phyloP scores from a whole-genome alignment of 2,888 invertebrate species.

The Siphlonurus alternatus region DNA sequence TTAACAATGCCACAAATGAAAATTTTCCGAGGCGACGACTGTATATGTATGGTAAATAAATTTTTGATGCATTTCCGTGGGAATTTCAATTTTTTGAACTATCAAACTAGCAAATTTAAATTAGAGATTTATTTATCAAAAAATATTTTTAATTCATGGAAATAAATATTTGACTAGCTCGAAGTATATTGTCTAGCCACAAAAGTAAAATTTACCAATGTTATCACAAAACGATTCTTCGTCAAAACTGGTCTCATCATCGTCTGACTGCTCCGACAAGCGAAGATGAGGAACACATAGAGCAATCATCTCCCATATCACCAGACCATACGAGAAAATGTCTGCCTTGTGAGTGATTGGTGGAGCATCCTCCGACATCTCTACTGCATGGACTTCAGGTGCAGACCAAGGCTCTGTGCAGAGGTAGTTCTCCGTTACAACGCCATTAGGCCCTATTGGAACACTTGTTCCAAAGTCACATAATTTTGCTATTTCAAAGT shows the following conservation, averaged over 20 bases:
- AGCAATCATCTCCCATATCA: constrained; percentile 67
- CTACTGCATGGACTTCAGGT: constrained; percentile 37
- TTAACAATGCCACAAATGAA: too few species aligned
- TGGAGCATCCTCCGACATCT: background rate
- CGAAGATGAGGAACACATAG: constrained; percentile 45
- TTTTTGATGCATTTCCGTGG: too few species aligned
- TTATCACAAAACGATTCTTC: constrained; percentile 20
- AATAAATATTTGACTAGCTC: too few species aligned
- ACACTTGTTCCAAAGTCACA: constrained; percentile 76
- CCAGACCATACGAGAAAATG: constrained; percentile 62
- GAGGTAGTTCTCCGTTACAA: constrained; percentile 43
- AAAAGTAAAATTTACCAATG: constrained; percentile 14
- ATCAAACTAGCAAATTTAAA: too few species aligned
- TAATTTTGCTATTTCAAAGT: constrained; percentile 56
- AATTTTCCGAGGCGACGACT: too few species aligned
- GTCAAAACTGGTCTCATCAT: constrained; percentile 14
- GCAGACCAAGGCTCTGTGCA: constrained; percentile 67
- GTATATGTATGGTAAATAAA: too few species aligned
- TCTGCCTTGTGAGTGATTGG: constrained; percentile 52
- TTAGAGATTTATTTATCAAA: too few species aligned
- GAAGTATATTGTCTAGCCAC: too few species aligned
- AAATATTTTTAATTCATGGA: too few species aligned
- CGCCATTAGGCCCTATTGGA: constrained; percentile 45
- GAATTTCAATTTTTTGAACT: too few species aligned
- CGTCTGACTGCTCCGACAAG: constrained; percentile 19